phyloP scores from a whole-genome alignment of 2,888 invertebrate genomes.

The Isoperla grammatica region DNA sequence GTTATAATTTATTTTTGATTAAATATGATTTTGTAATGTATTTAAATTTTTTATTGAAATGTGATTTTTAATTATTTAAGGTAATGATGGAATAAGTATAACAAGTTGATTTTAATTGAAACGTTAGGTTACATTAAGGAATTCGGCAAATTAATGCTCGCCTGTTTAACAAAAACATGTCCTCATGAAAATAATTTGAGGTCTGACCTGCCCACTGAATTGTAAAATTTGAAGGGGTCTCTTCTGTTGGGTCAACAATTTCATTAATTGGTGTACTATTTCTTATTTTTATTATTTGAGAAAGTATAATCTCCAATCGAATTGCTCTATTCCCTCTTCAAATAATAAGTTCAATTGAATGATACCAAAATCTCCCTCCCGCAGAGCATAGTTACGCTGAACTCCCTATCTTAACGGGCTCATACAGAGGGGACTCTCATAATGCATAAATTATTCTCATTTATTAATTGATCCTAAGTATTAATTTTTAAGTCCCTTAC shows the following conservation, averaged over 20 bases:
- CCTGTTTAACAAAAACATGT: no score
- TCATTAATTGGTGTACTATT: slow-evolving; percentile 54
- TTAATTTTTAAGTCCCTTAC: slow-evolving; percentile 51
- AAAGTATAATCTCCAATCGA: slow-evolving; percentile 52
- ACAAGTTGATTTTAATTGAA: slow-evolving; percentile 49
- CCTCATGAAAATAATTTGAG: no score
- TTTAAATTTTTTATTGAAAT: slow-evolving; percentile 45
- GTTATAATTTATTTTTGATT: no score
- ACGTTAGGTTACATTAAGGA: slow-evolving; percentile 57
- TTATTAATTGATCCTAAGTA: no score
- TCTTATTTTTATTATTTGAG: slow-evolving; percentile 58
- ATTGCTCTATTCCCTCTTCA: slow-evolving; percentile 48
- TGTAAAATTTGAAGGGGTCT: no score
- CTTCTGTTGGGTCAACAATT: slow-evolving; percentile 59
- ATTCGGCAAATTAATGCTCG: no score
- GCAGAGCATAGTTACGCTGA: slow-evolving; percentile 50
- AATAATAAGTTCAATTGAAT: slow-evolving; percentile 56
- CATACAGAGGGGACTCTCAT: no score
- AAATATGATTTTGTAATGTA: no score
- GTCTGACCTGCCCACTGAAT: no score
- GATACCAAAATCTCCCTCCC: slow-evolving; percentile 53
- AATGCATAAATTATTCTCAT: no score
- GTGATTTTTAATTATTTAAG: slow-evolving; percentile 42
- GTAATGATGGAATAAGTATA: slow-evolving; percentile 34
- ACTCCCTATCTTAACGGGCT: no score